phyloP scores from a whole-genome alignment of 2,888 invertebrate genomes.

The Sarcophaga rosellei region DNA sequence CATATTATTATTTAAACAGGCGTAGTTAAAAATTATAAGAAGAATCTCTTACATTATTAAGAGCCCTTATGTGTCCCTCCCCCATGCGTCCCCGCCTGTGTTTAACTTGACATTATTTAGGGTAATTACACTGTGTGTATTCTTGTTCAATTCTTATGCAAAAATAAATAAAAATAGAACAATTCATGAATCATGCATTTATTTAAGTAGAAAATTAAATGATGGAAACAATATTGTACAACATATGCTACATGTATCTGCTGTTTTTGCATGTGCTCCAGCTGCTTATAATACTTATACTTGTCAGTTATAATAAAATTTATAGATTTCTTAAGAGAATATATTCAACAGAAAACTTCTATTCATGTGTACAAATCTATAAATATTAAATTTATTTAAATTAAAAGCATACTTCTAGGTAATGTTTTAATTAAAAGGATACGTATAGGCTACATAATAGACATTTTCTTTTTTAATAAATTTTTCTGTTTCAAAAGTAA shows the following conservation, averaged over 20 bases:
- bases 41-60: neutral
- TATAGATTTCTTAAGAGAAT: neutral
- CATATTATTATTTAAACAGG: no score
- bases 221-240: neutral
- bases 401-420: slow-evolving; percentile 15
- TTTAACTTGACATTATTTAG: neutral
- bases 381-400: neutral
- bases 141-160: slow-evolving; percentile 14
- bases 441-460: no score
- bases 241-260: neutral
- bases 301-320: neutral
- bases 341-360: neutral
- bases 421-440: neutral
- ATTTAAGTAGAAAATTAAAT: slow-evolving; percentile 3
- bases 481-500: no score
- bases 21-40: neutral
- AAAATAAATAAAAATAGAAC: slow-evolving; percentile 14
- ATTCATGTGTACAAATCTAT: neutral
- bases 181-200: slow-evolving; percentile 17
- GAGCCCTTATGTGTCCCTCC: no score
- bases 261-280: neutral
- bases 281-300: no score
- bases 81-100: neutral
- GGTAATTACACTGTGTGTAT: slow-evolving; percentile 22
- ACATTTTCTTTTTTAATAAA: no score